These are phyloP conservation scores for Drosophila kurseongensis DNA, from an alignment of 1,140 invertebrate species.

Conservation along the genomic window DNA sequence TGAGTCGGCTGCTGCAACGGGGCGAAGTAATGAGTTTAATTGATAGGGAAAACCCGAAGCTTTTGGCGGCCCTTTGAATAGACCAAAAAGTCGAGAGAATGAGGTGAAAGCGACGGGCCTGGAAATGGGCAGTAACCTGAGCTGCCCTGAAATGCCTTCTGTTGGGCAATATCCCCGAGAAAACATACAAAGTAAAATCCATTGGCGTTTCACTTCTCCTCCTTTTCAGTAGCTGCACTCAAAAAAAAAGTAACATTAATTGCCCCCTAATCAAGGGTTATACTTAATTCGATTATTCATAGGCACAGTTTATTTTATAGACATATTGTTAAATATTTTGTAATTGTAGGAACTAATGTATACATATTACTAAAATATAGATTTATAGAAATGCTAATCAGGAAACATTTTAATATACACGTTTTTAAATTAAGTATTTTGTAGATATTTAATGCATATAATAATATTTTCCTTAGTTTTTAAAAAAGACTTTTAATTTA, in stretches of 20 bases:
- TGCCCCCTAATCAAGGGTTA: too few relatives aligned
- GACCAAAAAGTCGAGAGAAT: conserved; percentile 37
- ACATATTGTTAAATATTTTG: too few relatives aligned
- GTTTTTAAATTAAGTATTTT: too few relatives aligned
- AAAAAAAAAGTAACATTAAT: neutral
- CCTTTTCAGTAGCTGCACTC: conserved; percentile 21
- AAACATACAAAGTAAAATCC: conserved; percentile 17
- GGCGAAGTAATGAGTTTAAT: conserved; percentile 73
- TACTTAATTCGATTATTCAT: too few relatives aligned
- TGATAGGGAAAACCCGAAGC: conserved; percentile 63
- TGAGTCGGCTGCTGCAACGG: conserved; percentile 48
- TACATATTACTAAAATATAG: too few relatives aligned
- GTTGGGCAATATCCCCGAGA: conserved; percentile 44
- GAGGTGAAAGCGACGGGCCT: conserved; percentile 63
- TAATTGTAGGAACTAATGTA: too few relatives aligned
- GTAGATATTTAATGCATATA: too few relatives aligned
- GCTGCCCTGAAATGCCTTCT: conserved; percentile 54
- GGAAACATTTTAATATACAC: too few relatives aligned
- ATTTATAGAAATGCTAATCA: too few relatives aligned
- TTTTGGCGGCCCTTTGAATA: conserved; percentile 41
- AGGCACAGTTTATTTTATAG: too few relatives aligned
- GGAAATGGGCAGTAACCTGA: conserved; percentile 42
- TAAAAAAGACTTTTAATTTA: too few relatives aligned
- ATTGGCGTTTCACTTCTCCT: conserved; percentile 28
- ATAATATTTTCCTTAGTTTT: too few relatives aligned